A percentile compares a stretch with the other conserved stretches of the same genome.
phyloP scores from a whole-genome alignment of 2,888 invertebrate genomes.

The Catocala fraxini region DNA sequence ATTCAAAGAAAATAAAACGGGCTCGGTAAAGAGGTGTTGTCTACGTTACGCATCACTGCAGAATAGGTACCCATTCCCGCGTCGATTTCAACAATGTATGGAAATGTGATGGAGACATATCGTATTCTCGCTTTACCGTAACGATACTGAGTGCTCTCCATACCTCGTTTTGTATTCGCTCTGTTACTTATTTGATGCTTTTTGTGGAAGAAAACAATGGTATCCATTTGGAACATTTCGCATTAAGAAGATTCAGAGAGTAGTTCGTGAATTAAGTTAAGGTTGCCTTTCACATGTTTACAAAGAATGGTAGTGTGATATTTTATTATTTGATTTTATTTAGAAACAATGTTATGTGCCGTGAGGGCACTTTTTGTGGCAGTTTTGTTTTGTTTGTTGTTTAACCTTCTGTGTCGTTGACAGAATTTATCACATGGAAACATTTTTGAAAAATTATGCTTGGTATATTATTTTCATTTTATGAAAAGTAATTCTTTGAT shows the following conservation, averaged over 20 bases:
- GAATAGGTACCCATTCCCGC: constrained; percentile 66
- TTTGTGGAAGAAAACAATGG: constrained; percentile 76
- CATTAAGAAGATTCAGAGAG: constrained; percentile 67
- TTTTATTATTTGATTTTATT: constrained; percentile 46
- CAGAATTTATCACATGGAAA: constrained; percentile 18
- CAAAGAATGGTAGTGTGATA: constrained; percentile 48
- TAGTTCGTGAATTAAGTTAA: constrained; percentile 69
- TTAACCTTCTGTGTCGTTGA: background rate
- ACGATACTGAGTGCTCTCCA: constrained; percentile 69
- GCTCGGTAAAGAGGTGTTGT: constrained; percentile 61
- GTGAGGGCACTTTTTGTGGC: constrained; percentile 6
- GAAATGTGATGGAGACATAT: constrained; percentile 83
- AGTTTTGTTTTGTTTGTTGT: constrained; percentile 2
- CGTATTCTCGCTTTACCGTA: constrained; percentile 71
- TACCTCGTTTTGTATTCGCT: constrained; percentile 71
- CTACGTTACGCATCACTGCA: constrained; percentile 70
- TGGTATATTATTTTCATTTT: background rate
- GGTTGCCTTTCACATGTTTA: constrained; percentile 55
- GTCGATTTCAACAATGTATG: constrained; percentile 76
- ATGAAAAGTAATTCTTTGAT: no score
- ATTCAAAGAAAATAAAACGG: constrained; percentile 54
- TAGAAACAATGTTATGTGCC: constrained; percentile 27
- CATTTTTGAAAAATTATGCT: background rate
- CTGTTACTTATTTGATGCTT: constrained; percentile 70
- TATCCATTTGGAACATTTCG: constrained; percentile 72